phyloP scores from a whole-genome alignment of 2,113 vertebrate genomes.

The Microtus montanus region DNA sequence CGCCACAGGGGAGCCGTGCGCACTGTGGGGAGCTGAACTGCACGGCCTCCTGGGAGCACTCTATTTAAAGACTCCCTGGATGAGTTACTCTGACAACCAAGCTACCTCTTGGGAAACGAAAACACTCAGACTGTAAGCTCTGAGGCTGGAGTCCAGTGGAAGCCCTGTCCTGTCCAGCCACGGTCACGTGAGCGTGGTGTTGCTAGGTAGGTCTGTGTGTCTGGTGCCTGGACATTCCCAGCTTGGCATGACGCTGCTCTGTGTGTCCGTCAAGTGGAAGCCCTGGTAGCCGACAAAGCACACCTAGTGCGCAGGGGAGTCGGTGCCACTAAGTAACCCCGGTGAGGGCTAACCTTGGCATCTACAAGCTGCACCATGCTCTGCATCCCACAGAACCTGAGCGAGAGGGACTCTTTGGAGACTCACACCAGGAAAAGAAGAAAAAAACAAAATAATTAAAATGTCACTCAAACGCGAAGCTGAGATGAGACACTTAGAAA shows the following conservation, averaged over 20 bases:
- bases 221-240: too few relatives aligned
- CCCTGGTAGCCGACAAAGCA: fast-evolving
- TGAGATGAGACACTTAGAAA: constrained; percentile 84
- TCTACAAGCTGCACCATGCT: neutral
- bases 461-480: constrained; percentile 85
- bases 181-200: neutral
- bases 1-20: neutral
- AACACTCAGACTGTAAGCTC: neutral
- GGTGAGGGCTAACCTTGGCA: neutral
- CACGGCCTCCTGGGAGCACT: fast-evolving
- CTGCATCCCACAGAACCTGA: neutral
- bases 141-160: neutral
- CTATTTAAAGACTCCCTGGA: neutral
- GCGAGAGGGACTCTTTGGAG: constrained; percentile 71
- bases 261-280: neutral
- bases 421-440: constrained; percentile 74
- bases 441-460: constrained; percentile 84
- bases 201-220: neutral
- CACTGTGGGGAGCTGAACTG: neutral
- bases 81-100: neutral
- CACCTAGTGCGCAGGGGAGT: fast-evolving
- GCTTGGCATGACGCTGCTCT: neutral
- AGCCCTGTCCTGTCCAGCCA: fast-evolving
- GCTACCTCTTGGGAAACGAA: neutral
- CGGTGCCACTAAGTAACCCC: neutral